Evolutionary conservation across 1,140 invertebrate species (phyloP), one percentile per base, ranked within the genome.

Genomic region (Apocrypta bakeri): DNA sequence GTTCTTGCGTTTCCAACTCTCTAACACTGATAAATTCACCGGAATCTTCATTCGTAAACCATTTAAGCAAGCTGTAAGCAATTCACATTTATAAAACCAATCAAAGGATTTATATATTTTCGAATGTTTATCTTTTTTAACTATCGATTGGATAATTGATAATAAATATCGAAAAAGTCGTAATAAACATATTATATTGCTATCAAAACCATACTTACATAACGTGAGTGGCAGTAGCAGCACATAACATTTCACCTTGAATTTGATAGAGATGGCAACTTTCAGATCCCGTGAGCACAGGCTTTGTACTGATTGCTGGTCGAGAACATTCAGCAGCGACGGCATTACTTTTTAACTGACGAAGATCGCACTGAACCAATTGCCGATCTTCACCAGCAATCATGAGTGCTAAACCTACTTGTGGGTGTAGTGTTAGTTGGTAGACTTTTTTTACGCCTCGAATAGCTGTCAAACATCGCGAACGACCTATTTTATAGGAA

Each of bases 1-100:
- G 94, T 84, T 96, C 94, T 56, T 94, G 93, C 0, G 95, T 96
- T 84, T 94, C 94, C n/a, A 97, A 88, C 81, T 95, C 93, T 81
- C 95, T 91, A 24, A 94, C 89, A 0, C 93, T 92, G 40, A 94
- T 90, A 86, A 96, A 96, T 86, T 93, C 89, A 11, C 89, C 90
- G 2, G 83, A 85, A 81, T 88, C 88, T 83, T 91, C 86, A 75
- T 86, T 87, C 0, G 83, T 85, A 68, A 86, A 88, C 93, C 93
- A 94, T 71, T 91, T 90, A 31, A 93, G 86, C 83, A 94, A 89
- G 79, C 92, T 92, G 84, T 79, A 88, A 85, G 17, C 12, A 27
- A 66, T 4, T 37, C 33, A 37, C 56, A 78, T 25, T 74, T 12
- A 76, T 76, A 48, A 79, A 63, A 61, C 48, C 37, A 40, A 66